Conservation (phyloP, 2,113 vertebrate species). For the Perccottus glenii region DNA sequence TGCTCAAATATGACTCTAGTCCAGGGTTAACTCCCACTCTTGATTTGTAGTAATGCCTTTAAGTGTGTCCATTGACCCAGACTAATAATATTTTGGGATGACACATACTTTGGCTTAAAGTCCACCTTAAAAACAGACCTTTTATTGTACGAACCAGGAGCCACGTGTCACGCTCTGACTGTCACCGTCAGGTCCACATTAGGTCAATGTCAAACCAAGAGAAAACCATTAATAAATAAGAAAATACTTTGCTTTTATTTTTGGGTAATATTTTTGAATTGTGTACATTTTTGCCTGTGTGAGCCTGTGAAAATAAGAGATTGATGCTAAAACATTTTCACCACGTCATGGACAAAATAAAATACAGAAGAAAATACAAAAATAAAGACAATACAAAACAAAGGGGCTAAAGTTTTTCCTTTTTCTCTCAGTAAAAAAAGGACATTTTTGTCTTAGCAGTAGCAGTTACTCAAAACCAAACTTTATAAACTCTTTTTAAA, state of each 20-base stretch:
- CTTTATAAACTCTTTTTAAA: too few species aligned
- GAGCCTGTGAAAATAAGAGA: neutral
- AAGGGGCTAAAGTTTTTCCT: too few species aligned
- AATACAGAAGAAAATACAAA: too few species aligned
- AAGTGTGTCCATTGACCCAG: conserved; percentile 4
- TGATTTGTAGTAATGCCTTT: too few species aligned
- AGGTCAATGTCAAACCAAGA: neutral
- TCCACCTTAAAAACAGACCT: neutral
- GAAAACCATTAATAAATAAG: neutral
- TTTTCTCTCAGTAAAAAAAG: too few species aligned
- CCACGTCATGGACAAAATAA: too few species aligned
- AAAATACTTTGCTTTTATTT: neutral
- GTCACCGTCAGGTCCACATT: neutral
- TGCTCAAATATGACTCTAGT: conserved; percentile 4
- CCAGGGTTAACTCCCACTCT: conserved; percentile 32
- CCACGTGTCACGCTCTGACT: neutral
- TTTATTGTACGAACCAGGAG: neutral
- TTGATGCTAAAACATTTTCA: too few species aligned
- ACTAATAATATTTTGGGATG: conserved; percentile 11
- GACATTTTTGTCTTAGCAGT: too few species aligned
- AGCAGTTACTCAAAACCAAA: too few species aligned
- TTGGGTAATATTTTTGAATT: too few species aligned
- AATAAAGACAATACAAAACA: too few species aligned
- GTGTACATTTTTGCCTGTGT: neutral
- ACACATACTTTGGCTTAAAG: neutral